phyloP scores from a whole-genome alignment of 2,113 vertebrate species.

The Tretioscincus oriximinensis region DNA sequence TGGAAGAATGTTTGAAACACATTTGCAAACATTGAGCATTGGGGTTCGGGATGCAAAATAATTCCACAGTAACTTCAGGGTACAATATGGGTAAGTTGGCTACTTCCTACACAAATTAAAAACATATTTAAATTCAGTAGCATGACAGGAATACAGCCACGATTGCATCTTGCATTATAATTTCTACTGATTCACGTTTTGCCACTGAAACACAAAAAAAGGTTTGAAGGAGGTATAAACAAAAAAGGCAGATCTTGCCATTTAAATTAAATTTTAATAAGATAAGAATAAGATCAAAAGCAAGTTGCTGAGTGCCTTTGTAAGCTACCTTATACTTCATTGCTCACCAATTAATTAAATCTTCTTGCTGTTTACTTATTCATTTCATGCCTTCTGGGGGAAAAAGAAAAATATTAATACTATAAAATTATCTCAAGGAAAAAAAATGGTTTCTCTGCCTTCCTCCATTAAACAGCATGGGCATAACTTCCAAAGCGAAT shows the following conservation, averaged over 20 bases:
- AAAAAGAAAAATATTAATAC: not conserved
- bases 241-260: not conserved
- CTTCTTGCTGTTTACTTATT: conserved; percentile 8
- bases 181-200: not conserved
- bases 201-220: not conserved
- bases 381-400: not conserved
- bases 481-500: conserved; percentile 46
- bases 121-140: not conserved
- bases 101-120: not conserved
- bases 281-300: conserved; percentile 20
- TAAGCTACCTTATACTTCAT: not conserved
- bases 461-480: conserved; percentile 27
- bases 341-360: conserved; percentile 9
- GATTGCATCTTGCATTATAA: not conserved
- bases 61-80: not conserved
- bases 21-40: not conserved
- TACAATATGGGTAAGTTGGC: not conserved
- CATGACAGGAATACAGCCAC: not conserved
- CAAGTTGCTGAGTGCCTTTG: not conserved
- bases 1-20: not conserved
- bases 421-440: not conserved
- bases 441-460: conserved; percentile 13
- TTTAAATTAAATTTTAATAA: conserved; percentile 23
- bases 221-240: not conserved
- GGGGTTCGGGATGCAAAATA: not conserved